phyloP scores from a whole-genome alignment of 1,140 invertebrate genomes.

The Cyclina sinensis region DNA sequence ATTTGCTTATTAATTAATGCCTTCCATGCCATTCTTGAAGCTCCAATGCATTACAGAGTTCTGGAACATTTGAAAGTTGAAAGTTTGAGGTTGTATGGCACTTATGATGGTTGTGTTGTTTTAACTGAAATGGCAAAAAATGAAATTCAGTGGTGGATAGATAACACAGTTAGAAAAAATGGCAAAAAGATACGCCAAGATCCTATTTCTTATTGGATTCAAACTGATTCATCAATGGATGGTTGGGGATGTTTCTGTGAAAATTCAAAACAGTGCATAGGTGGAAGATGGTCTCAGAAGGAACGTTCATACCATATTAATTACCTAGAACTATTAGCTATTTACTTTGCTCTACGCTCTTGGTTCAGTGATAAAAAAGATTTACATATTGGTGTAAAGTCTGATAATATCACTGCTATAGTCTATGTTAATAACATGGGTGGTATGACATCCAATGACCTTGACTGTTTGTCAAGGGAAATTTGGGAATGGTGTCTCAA shows the following conservation, averaged over 20 bases:
- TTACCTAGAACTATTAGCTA: background rate
- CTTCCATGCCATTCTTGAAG: slow-evolving; percentile 19
- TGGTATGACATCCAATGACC: background rate
- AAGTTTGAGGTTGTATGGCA: background rate
- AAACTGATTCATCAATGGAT: background rate
- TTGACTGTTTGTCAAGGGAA: background rate
- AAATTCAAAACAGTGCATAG: background rate
- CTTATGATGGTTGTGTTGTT: background rate
- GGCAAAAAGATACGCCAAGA: slow-evolving; percentile 26
- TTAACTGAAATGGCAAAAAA: background rate
- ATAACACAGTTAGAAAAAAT: slow-evolving; percentile 33
- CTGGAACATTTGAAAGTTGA: slow-evolving; percentile 51
- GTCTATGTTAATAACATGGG: background rate
- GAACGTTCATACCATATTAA: background rate
- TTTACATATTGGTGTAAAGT: background rate
- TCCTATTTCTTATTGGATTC: background rate
- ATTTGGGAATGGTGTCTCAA: background rate
- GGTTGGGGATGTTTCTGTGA: background rate
- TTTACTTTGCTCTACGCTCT: background rate
- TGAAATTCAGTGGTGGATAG: slow-evolving; percentile 6
- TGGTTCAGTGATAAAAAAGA: background rate
- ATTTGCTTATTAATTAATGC: background rate
- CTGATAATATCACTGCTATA: background rate
- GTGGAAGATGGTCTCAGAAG: background rate
- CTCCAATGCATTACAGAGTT: slow-evolving; percentile 48